Base-by-base conservation (phyloP, 35 echinoderm and acorn worm genomes). In the Hemicentrotus pulcherrimus region DNA sequence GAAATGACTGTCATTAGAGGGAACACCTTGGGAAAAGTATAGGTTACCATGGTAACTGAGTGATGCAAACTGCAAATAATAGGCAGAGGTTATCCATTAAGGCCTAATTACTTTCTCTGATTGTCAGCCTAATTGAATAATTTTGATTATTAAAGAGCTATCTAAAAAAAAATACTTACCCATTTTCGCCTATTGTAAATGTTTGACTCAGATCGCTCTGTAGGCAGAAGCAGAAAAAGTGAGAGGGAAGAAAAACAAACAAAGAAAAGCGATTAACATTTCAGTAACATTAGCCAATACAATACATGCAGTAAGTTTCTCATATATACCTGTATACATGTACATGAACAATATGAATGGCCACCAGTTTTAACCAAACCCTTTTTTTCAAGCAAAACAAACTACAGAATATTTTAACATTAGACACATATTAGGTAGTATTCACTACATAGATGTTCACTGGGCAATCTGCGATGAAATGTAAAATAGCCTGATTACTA, bases 121-220 rank as follows among this genome's bases (percentile, higher is more conserved):
- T 4, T 24, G 24, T 71, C 2, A 71, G 5, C 28, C 61, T 71
- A 24, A 28, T 71, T 19, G 65, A 28, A 78, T 78, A 22, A 78
- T 2, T 28, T 55, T 78, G 2, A 78, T 78, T 78, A 4, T 78
- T 78, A 28, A 78, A 78, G 65, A 78, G 18, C 28, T 78, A 28
- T 78, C 28, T 78, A 4, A n/a, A 78, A 22, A 22, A n/a, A 78
- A 2, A 78, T 78, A 95, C 95, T 95, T 92, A 95, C 95, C 91
- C 91, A 91, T 95, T 95, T 91, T 95, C 95, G 61, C 91, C 87
- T 61, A 92, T 95, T 32, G 88, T 95, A 65, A 95, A 91, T 92
- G 87, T 91, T 91, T 95, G 95, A 91, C 91, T 95, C 88, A 95
- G 89, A 85, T 95, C 95, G 31, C 95, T 91, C 95, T 95, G 95